Evolutionary conservation across 2,888 invertebrate species (phyloP), one percentile per base, ranked within the genome.

Genomic region (Caenorhabditis wallacei): DNA sequence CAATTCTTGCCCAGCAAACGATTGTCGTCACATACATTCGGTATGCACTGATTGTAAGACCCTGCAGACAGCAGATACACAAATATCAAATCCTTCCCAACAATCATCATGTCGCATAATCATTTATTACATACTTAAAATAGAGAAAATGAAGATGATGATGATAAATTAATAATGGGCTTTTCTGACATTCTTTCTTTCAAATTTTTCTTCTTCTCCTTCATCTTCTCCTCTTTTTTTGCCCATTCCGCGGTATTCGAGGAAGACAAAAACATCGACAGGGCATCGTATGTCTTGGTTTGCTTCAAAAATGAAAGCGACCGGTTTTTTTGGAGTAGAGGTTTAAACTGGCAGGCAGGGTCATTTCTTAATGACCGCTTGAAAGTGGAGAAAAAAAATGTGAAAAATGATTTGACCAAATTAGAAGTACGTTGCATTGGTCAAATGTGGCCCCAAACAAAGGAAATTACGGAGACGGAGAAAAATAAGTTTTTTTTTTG

Each of bases 1-100:
- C 54, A 18, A 56, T 82, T 48, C 18, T 74, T 53, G 46, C 66
- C 53, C 81, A 81, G 43, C 81, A 81, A 30, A 18, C 71, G 16
- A 20, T 81, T n/a, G 48, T 69, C 40, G 54, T 53, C 37, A 63
- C n/a, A 48, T 74, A 35, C 43, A 54, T 69, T 24, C 53, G 69
- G 24, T 18, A 48, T 51, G 57, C 51, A 20, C 48, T 75, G 11
- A 68, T 68, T 18, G 24, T 68, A 4, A 51, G 20, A 30, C 57
- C 66, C 24, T 51, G 63, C 51, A 22, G 66, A 40, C 48, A 68
- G 43, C 59, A 75, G 26, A 43, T 18, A 43, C 51, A 75, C 35
- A 75, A 68, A 40, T 75, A 75, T 59, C 75, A 75, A 22, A 59
- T 66, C 20, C 66, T 75, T 16, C 24, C 66, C 20, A 57, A 59